Evolutionary conservation across 2,888 invertebrate species (phyloP).

Genomic region (Zygaena filipendulae): DNA sequence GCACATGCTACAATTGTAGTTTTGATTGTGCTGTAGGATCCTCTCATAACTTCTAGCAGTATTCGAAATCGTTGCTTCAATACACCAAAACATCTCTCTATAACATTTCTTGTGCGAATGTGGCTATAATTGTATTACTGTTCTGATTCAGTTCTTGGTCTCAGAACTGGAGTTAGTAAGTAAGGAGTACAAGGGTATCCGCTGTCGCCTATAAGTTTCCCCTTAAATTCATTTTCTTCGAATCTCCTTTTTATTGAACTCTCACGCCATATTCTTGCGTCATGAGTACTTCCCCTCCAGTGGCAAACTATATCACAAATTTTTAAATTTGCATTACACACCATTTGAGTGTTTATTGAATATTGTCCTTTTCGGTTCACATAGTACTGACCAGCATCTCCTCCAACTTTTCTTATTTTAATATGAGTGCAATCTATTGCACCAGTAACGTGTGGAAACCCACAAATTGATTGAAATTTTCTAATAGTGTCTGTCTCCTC

Average conservation of each 20-base stretch:
- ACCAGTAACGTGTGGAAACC: slow-evolving; percentile 6
- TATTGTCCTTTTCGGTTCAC: slow-evolving; percentile 9
- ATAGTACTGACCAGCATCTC: slow-evolving; percentile 4
- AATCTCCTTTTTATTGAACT: slow-evolving; percentile 3
- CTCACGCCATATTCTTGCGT: slow-evolving; percentile 7
- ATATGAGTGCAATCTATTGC: slow-evolving; percentile 10
- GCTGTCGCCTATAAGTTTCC: slow-evolving; percentile 15
- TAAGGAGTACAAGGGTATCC: slow-evolving; percentile 14
- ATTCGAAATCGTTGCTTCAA: slow-evolving; percentile 12
- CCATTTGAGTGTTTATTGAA: slow-evolving; percentile 7
- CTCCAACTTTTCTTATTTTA: slow-evolving; percentile 3
- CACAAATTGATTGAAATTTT: slow-evolving; percentile 3
- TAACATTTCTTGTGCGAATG: slow-evolving; percentile 13
- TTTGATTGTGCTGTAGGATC: not conserved
- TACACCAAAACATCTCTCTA: slow-evolving; percentile 15
- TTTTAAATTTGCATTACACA: slow-evolving; percentile 6
- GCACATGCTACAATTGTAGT: slow-evolving; percentile 3
- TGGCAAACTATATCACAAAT: slow-evolving; percentile 5
- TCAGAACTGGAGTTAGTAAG: slow-evolving; percentile 14
- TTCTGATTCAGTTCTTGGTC: slow-evolving; percentile 9
- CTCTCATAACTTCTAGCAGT: slow-evolving; percentile 1
- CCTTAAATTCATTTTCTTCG: slow-evolving; percentile 10
- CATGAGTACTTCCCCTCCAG: slow-evolving; percentile 8
- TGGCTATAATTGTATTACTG: slow-evolving; percentile 14
- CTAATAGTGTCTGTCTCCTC: slow-evolving; percentile 2